Conservation (phyloP, 2,888 invertebrate species). For the Tanytarsus gracilentus region DNA sequence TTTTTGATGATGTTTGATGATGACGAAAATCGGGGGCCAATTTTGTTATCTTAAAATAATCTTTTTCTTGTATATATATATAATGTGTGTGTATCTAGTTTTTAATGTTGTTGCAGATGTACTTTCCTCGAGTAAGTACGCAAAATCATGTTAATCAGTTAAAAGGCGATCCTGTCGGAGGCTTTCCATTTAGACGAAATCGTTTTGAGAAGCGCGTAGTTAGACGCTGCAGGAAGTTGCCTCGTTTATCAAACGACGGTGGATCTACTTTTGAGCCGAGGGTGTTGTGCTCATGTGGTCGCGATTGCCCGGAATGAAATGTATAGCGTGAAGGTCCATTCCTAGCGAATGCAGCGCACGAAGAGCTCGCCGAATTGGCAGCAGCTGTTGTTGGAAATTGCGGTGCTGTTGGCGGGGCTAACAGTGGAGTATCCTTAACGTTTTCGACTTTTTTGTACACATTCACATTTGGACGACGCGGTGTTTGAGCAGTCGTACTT, state of each 20-base stretch:
- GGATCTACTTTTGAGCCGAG: constrained; percentile 17
- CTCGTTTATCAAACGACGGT: constrained; percentile 8
- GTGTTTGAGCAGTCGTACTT: constrained; percentile 22
- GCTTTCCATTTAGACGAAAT: constrained; percentile 16
- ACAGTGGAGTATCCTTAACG: constrained; percentile 5
- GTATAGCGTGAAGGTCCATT: constrained; percentile 24
- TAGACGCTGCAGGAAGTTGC: constrained; percentile 20
- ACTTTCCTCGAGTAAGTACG: too few species aligned
- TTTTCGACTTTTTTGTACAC: constrained; percentile 25
- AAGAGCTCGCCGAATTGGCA: constrained; percentile 13
- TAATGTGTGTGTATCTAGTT: too few species aligned
- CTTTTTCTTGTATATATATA: too few species aligned
- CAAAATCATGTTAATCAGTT: too few species aligned
- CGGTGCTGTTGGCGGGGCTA: neutral
- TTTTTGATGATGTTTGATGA: too few species aligned
- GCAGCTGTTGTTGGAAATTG: neutral
- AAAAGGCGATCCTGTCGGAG: too few species aligned
- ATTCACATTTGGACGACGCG: constrained; percentile 23
- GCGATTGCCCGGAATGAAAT: constrained; percentile 26
- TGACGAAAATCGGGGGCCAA: too few species aligned
- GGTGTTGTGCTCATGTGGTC: constrained; percentile 18
- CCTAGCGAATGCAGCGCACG: constrained; percentile 18
- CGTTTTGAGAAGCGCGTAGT: constrained; percentile 21
- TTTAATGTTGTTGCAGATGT: too few species aligned
- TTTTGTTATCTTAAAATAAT: too few species aligned